These are phyloP conservation scores for Electrona antarctica DNA, from an alignment of 2,113 vertebrate species.

Conservation along the genomic window DNA sequence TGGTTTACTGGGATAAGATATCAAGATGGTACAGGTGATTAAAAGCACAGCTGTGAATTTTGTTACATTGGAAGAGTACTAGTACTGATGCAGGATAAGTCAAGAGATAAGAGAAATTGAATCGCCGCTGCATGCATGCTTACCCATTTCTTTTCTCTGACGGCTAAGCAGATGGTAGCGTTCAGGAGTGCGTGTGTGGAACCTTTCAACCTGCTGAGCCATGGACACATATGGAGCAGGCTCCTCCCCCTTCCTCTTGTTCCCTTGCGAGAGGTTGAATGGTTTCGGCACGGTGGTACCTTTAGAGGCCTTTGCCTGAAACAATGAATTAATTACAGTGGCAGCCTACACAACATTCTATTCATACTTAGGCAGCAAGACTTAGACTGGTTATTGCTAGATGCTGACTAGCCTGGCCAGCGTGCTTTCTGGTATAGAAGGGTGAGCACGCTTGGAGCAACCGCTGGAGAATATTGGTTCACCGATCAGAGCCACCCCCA, in stretches of 20 bases:
- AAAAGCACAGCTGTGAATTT: no score
- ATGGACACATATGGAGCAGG: slow-evolving; percentile 78
- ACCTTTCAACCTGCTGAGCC: slow-evolving; percentile 87
- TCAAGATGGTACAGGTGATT: no score
- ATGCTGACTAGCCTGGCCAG: not conserved
- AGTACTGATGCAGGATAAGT: no score
- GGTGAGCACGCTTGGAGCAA: no score
- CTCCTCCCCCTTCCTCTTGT: slow-evolving; percentile 83
- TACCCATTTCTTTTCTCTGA: slow-evolving; percentile 83
- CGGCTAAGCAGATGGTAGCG: slow-evolving; percentile 89
- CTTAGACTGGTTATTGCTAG: not conserved
- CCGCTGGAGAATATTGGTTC: no score
- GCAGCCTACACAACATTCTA: not conserved
- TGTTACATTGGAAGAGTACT: no score
- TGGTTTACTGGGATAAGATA: no score
- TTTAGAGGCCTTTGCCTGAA: slow-evolving; percentile 65
- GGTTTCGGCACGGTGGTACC: slow-evolving; percentile 86
- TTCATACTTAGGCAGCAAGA: not conserved
- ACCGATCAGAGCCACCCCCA: no score
- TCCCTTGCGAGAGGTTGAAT: slow-evolving; percentile 87
- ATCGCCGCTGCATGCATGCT: slow-evolving; percentile 7
- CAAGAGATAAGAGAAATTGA: no score
- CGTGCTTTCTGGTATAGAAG: no score
- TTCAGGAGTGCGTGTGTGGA: slow-evolving; percentile 84
- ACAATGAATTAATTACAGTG: not conserved